phyloP scores from a whole-genome alignment of 2,797 vertebrate genomes.

The Huso huso region DNA sequence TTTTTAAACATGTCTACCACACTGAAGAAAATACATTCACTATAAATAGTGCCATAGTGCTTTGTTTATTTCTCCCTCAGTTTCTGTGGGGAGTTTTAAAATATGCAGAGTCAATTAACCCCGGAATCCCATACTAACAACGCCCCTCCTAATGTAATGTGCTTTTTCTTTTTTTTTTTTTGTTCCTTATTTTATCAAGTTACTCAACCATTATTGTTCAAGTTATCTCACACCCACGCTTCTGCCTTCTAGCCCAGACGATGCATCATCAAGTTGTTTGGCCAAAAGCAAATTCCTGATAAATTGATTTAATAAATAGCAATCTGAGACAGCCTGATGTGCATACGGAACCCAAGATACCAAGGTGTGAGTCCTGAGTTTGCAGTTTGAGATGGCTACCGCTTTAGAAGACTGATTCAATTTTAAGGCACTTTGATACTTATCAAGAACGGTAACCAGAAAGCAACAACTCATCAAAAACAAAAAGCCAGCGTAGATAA shows the following conservation, averaged over 20 bases:
- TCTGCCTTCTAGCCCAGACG: not conserved
- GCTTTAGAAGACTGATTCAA: not conserved
- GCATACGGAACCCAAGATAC: not conserved
- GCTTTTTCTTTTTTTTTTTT: too few species aligned
- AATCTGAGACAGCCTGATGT: not conserved
- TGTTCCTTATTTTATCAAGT: too few species aligned
- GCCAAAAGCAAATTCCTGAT: constrained; percentile 6
- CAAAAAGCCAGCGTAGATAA: not conserved
- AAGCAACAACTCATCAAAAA: not conserved
- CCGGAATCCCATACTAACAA: too few species aligned
- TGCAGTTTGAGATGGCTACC: not conserved
- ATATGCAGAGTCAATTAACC: too few species aligned
- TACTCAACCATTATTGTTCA: not conserved
- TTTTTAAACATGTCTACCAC: too few species aligned
- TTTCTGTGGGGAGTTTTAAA: too few species aligned
- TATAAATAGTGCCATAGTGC: too few species aligned
- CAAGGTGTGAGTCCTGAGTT: not conserved
- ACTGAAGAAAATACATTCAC: too few species aligned
- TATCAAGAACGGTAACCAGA: not conserved
- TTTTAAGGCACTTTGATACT: not conserved
- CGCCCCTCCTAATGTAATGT: too few species aligned
- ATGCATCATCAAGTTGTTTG: constrained; percentile 1
- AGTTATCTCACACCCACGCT: not conserved
- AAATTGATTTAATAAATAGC: constrained; percentile 3
- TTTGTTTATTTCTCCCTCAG: too few species aligned